Conservation (phyloP, 2,797 vertebrate species). For the Rhodeus uyekii region DNA sequence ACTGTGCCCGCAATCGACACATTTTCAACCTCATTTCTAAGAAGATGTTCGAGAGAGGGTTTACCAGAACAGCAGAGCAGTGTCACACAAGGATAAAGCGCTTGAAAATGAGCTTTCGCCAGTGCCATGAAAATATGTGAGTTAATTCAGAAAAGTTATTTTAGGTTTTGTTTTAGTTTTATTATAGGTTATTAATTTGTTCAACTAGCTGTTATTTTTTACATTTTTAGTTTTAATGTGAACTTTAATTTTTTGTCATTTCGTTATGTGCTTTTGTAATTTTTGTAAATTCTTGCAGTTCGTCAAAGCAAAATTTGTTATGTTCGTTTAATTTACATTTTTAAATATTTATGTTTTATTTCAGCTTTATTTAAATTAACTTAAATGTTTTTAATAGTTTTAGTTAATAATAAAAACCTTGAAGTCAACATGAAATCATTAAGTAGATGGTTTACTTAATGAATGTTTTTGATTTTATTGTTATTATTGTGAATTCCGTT, state of each 20-base stretch:
- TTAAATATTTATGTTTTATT: neutral
- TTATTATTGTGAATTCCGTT: neutral
- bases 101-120: slow-evolving; percentile 72
- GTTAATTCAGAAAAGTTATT: neutral
- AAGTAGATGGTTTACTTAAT: neutral
- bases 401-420: neutral
- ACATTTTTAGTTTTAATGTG: neutral
- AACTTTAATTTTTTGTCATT: neutral
- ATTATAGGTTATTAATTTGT: neutral
- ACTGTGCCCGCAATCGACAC: slow-evolving; percentile 74
- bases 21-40: slow-evolving; percentile 75
- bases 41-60: slow-evolving; percentile 71
- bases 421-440: neutral
- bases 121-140: slow-evolving; percentile 62
- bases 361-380: neutral
- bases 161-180: neutral
- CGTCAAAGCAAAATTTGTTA: neutral
- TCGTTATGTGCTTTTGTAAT: too few species aligned
- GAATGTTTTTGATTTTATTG: neutral
- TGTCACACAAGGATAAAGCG: slow-evolving; percentile 78
- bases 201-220: neutral
- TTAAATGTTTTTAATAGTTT: neutral
- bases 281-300: too few species aligned
- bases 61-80: slow-evolving; percentile 72
- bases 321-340: neutral